A percentile compares a stretch with the other conserved stretches of the same genome.
Conservation (phyloP, 1,140 invertebrate genomes). For the Ceratina australensis region DNA sequence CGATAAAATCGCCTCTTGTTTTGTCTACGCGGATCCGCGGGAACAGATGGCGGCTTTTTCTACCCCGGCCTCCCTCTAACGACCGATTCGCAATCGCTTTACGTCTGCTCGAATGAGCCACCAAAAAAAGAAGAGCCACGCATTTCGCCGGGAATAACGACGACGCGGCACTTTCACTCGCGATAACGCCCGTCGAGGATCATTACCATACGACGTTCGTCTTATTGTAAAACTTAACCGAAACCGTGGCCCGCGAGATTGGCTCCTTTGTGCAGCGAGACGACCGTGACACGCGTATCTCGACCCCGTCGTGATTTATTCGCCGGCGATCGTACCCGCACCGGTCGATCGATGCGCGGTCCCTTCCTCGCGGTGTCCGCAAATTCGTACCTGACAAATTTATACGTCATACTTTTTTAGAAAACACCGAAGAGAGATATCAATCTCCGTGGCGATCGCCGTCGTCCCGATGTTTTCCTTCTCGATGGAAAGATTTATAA, state of each 20-base stretch:
- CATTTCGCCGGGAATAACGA: constrained; percentile 45
- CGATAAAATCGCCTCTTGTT: constrained; percentile 26
- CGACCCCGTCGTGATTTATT: neutral
- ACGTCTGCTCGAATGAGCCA: neutral
- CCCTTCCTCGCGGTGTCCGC: too few relatives aligned
- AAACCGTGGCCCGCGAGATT: too few relatives aligned
- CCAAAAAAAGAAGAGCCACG: constrained; percentile 34
- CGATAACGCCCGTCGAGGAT: constrained; percentile 12
- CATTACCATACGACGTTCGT: neutral
- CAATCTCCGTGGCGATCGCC: too few relatives aligned
- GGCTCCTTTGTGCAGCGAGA: too few relatives aligned
- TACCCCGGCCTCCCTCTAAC: neutral
- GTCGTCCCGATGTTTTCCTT: too few relatives aligned
- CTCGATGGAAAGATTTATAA: constrained; percentile 10
- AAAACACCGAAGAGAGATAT: too few relatives aligned
- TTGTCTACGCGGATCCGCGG: constrained; percentile 13
- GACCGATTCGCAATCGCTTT: constrained; percentile 27
- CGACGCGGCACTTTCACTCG: constrained; percentile 35
- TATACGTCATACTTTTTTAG: too few relatives aligned
- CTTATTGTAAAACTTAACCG: neutral
- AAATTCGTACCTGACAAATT: too few relatives aligned
- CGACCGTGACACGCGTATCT: neutral
- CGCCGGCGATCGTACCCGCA: too few relatives aligned
- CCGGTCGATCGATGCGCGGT: too few relatives aligned
- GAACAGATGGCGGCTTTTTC: constrained; percentile 16